Evolutionary conservation across 64 coral and sea anemone species (phyloP).

Genomic region (Anthopleura sola): DNA sequence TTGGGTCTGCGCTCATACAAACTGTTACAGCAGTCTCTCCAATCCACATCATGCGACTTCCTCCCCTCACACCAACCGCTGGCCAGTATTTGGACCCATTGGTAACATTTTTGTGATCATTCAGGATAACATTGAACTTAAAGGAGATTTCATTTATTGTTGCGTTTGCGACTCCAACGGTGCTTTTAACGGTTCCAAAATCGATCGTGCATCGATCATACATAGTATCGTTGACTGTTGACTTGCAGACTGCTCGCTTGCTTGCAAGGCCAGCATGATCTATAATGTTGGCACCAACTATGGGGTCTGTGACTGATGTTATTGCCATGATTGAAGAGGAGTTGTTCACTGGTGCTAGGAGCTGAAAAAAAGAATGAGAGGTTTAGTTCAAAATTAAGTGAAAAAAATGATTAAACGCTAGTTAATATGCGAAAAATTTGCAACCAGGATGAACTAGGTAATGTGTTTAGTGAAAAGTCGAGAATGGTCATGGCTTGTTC

Average conservation of each 20-base stretch:
- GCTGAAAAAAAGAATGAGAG: neutral
- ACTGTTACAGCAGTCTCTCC: conserved; percentile 71
- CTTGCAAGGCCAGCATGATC: neutral
- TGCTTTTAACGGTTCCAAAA: conserved; percentile 55
- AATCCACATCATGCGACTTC: conserved; percentile 94
- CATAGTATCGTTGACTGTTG: conserved; percentile 57
- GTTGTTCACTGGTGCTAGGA: conserved; percentile 71
- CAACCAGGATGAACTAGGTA: no score
- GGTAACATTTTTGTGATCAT: conserved; percentile 75
- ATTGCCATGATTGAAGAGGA: conserved; percentile 70
- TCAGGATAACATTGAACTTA: conserved; percentile 73
- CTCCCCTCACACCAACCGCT: conserved; percentile 76
- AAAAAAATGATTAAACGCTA: no score
- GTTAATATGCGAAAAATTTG: no score
- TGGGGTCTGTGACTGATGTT: conserved; percentile 25
- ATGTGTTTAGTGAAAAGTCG: no score
- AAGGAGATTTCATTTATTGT: conserved; percentile 58
- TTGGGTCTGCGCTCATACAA: conserved; percentile 39
- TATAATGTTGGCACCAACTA: conserved; percentile 56
- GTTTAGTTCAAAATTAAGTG: neutral
- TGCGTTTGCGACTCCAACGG: neutral
- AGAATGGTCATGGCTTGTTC: no score
- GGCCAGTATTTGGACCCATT: conserved; percentile 85
- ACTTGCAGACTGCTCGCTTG: conserved; percentile 37
- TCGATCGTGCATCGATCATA: conserved; percentile 71